Evolutionary conservation across 1,140 invertebrate species (phyloP).

Genomic region (Apis florea): DNA sequence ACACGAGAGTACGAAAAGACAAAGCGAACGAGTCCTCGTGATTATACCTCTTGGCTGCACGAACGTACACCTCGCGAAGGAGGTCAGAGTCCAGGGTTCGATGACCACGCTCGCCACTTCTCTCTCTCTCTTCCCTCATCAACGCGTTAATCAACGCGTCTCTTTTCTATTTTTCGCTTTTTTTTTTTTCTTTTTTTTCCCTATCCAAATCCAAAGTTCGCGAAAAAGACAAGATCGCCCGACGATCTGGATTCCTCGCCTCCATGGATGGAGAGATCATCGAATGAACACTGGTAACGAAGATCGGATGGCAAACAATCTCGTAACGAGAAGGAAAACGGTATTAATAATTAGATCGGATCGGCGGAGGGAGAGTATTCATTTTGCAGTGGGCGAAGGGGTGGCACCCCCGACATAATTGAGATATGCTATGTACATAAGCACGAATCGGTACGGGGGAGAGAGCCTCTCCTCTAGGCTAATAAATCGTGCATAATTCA

Average conservation of each 20-base stretch:
- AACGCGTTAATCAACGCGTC: too few species aligned
- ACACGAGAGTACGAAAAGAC: neutral
- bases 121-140: too few species aligned
- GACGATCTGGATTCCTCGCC: neutral
- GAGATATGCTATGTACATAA: slow-evolving; percentile 43
- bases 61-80: slow-evolving; percentile 22
- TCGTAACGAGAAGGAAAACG: neutral
- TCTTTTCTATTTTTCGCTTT: too few species aligned
- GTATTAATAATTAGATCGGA: slow-evolving; percentile 12
- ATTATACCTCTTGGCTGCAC: slow-evolving; percentile 29
- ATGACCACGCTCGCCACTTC: slow-evolving; percentile 16
- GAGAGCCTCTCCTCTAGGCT: slow-evolving; percentile 30
- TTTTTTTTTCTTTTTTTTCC: neutral
- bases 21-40: slow-evolving; percentile 18
- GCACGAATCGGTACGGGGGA: slow-evolving; percentile 37
- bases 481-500: slow-evolving; percentile 54
- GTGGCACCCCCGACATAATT: slow-evolving; percentile 26
- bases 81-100: slow-evolving; percentile 33
- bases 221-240: slow-evolving; percentile 2
- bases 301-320: neutral
- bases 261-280: neutral
- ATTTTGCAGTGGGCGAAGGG: slow-evolving; percentile 17
- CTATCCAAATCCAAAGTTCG: too few species aligned
- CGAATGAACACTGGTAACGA: neutral
- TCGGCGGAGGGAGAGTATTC: slow-evolving; percentile 26